Percentiles rank a stretch among this genome's conserved stretches.
Conservation (phyloP, 92 coral and sea anemone genomes). For the Epizoanthus fatuus region DNA sequence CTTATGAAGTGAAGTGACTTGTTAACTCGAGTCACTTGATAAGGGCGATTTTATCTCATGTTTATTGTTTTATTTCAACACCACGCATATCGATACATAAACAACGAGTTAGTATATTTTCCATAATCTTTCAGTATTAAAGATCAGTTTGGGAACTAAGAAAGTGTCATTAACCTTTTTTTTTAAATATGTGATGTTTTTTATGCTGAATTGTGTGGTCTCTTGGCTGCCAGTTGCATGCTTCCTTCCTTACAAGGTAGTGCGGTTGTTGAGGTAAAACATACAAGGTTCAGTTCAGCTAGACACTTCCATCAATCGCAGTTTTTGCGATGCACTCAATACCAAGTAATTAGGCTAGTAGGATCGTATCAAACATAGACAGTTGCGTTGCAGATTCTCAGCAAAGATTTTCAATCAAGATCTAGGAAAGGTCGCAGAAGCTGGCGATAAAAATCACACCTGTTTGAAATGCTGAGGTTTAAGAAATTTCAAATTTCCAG, state of each 20-base stretch:
- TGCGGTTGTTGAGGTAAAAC: no score
- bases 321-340: no score
- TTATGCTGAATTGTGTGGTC: no score
- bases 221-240: no score
- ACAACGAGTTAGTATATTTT: background rate
- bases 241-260: no score
- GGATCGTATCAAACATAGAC: no score
- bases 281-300: no score
- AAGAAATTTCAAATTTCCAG: background rate
- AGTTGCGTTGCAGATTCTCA: background rate
- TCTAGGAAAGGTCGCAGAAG: background rate
- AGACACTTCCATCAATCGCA: no score
- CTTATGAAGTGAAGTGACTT: background rate
- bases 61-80: slow-evolving; percentile 16
- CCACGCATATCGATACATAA: background rate
- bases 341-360: no score
- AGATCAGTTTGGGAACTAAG: no score
- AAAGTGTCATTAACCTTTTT: no score
- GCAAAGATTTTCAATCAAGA: background rate
- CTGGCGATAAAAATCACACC: background rate
- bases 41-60: slow-evolving; percentile 16
- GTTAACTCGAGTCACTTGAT: background rate
- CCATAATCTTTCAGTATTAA: background rate
- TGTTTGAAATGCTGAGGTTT: background rate
- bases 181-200: no score